Evolutionary conservation across 2,113 vertebrate genomes (phyloP).

Genomic region (Notothenia rossii): DNA sequence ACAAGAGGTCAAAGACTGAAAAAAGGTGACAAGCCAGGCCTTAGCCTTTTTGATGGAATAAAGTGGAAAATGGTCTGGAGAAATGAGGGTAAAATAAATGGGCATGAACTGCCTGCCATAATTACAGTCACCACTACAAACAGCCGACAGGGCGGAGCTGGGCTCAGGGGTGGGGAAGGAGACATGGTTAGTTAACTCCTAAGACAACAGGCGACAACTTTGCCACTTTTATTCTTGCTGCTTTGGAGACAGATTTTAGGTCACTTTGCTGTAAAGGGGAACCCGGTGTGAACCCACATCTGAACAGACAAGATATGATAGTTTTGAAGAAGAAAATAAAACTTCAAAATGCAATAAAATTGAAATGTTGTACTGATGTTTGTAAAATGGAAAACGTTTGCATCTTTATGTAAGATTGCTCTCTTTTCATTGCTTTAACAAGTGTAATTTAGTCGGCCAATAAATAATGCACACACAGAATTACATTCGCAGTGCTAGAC

Average conservation of each 20-base stretch:
- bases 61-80: conserved; percentile 32
- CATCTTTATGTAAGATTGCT: neutral
- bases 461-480: neutral
- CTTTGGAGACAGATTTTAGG: conserved; percentile 11
- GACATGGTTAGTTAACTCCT: conserved; percentile 75
- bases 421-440: conserved; percentile 4
- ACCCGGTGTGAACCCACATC: neutral
- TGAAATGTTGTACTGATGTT: neutral
- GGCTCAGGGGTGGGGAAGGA: conserved; percentile 58
- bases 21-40: conserved; percentile 13
- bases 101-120: conserved; percentile 51
- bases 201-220: conserved; percentile 57
- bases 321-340: conserved; percentile 1
- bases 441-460: conserved; percentile 13
- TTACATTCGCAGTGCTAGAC: neutral
- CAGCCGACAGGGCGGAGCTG: conserved; percentile 64
- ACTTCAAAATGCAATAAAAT: neutral
- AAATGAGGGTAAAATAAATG: conserved; percentile 41
- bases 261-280: neutral
- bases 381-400: conserved; percentile 8
- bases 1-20: neutral
- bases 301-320: neutral
- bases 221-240: conserved; percentile 44
- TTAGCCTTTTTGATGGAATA: conserved; percentile 3
- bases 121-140: conserved; percentile 76